Percentiles rank a stretch among this genome's conserved stretches.
These are phyloP conservation scores for Barypeithes pellucidus DNA, from an alignment of 2,888 invertebrate species.

Conservation along the genomic window DNA sequence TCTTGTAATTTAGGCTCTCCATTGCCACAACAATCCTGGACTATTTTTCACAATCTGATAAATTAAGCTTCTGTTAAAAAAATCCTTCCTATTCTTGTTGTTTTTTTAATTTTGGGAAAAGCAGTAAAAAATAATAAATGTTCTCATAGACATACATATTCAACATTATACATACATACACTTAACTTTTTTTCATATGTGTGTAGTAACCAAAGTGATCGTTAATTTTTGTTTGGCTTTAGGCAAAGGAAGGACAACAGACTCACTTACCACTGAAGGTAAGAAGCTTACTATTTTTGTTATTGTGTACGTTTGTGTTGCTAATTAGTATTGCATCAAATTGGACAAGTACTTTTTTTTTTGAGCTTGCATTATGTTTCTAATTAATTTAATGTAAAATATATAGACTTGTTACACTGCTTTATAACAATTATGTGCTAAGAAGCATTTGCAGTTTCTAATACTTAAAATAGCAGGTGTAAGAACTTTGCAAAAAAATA, in stretches of 20 bases:
- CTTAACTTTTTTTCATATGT: slow-evolving; percentile 22
- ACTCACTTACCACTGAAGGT: slow-evolving; percentile 82
- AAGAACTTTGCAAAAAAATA: background rate
- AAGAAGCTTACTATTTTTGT: slow-evolving; percentile 67
- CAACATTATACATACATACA: background rate
- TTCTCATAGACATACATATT: background rate
- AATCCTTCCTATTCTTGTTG: too few relatives aligned
- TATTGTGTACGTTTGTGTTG: slow-evolving; percentile 44
- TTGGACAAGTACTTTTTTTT: slow-evolving; percentile 49
- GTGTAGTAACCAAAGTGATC: slow-evolving; percentile 65
- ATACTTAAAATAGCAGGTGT: background rate
- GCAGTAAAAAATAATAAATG: too few relatives aligned
- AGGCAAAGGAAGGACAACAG: slow-evolving; percentile 82
- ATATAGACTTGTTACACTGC: slow-evolving; percentile 13
- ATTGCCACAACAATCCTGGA: too few relatives aligned
- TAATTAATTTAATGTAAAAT: slow-evolving; percentile 28
- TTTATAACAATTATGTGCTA: background rate
- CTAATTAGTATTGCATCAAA: slow-evolving; percentile 51
- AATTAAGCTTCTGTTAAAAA: too few relatives aligned
- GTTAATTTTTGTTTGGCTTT: slow-evolving; percentile 69
- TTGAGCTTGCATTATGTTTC: slow-evolving; percentile 22
- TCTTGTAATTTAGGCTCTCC: too few relatives aligned
- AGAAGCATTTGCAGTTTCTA: background rate
- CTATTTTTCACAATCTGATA: too few relatives aligned
- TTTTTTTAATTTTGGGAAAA: too few relatives aligned